Evolutionary conservation across 92 coral and sea anemone species (phyloP), one percentile per base, ranked within the genome.

Genomic region (Porites lobata): DNA sequence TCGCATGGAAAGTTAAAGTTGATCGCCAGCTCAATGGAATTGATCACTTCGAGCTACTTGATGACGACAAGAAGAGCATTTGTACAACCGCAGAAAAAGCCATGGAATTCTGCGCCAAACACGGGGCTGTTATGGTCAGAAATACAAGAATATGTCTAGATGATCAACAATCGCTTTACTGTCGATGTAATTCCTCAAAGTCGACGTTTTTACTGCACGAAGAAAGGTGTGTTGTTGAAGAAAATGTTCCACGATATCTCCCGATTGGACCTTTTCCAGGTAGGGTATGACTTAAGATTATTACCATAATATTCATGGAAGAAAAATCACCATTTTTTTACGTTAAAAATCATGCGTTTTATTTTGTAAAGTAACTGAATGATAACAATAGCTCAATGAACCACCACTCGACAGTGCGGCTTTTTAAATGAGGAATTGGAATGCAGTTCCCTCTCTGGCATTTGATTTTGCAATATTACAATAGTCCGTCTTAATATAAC

Each of bases 151-250:
- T 62, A 12, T 84, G 87, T 14, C n/a, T 18, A 1, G 38, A 66
- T 8, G 5, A 59, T 57, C 50, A 83, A 62, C 26, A 62, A 50
- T 24, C 22, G 19, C 62, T 84, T 4, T 53, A 84, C 15, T 84
- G 87, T 53, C 81, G 80, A 6, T 84, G 87, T 26, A 64, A 73
- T 52, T 84, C 87, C 19, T 50, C 87, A 22, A 64, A 50, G 50
- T 22, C 81, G 22, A 84, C 87, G 26, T 84, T 84, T 63, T 51
- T 84, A 12, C 51, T 72, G 53, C 80, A 75, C 11, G 73, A 84
- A 14, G 80, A 52, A 75, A 74, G 47, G 18, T 84, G 87, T 50
- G 80, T 74, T 24, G 18, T 73, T 2, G 54, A 62, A 50, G 19
- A 26, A 51, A 65, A 84, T 65, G 52, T 84, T 1, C 12, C 80